Evolutionary conservation across 2,888 invertebrate genomes (phyloP).

Genomic region (Paralinhomoeus sp.): DNA sequence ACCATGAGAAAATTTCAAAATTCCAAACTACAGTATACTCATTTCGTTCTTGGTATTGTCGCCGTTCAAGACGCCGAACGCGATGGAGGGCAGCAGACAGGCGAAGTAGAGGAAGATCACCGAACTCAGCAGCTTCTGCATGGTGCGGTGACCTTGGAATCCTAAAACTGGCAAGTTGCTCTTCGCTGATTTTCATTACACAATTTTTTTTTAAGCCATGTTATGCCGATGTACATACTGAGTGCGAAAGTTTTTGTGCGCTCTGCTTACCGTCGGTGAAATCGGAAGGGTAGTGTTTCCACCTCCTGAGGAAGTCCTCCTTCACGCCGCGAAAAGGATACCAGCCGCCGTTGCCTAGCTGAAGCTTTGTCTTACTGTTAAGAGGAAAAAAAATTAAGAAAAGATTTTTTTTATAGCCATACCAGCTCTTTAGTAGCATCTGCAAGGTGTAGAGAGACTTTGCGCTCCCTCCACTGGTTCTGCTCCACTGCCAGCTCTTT

Average conservation of each 20-base stretch:
- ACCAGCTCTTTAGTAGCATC: too few species aligned
- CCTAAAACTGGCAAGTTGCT: slow-evolving; percentile 24
- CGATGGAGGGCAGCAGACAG: slow-evolving; percentile 33
- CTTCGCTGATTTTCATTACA: too few species aligned
- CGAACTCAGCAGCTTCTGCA: slow-evolving; percentile 30
- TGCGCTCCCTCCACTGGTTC: slow-evolving; percentile 23
- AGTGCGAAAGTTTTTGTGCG: too few species aligned
- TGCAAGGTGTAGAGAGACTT: too few species aligned
- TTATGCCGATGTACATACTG: too few species aligned
- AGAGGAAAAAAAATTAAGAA: too few species aligned
- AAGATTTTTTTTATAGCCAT: too few species aligned
- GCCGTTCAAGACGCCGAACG: slow-evolving; percentile 33
- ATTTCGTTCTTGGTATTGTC: slow-evolving; percentile 32
- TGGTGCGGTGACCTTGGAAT: slow-evolving; percentile 23
- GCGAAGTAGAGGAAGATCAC: slow-evolving; percentile 34
- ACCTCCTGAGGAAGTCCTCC: slow-evolving; percentile 28
- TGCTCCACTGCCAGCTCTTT: slow-evolving; percentile 24
- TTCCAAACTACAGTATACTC: too few species aligned
- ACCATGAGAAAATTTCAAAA: too few species aligned
- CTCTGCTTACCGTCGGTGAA: slow-evolving; percentile 32
- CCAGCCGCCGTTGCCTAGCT: too few species aligned
- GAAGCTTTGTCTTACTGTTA: too few species aligned
- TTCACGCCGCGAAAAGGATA: slow-evolving; percentile 28
- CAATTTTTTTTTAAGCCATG: too few species aligned
- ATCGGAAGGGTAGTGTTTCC: slow-evolving; percentile 30